Percentiles rank a stretch among this genome's conserved stretches.
These are phyloP conservation scores for Stenodema calcarata DNA, from an alignment of 2,888 invertebrate genomes.

Conservation along the genomic window DNA sequence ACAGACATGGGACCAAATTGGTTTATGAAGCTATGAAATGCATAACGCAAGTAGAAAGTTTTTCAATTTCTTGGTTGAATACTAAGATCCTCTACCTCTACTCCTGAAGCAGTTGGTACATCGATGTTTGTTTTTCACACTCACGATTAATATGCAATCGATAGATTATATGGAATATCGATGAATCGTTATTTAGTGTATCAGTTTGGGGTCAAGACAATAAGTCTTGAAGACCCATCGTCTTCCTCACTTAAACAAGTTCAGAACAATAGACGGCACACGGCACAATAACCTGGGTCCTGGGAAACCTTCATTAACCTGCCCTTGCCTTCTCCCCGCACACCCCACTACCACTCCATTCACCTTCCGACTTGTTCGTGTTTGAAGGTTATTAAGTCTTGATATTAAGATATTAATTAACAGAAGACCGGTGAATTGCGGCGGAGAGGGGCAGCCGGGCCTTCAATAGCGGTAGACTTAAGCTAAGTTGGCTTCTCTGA, in stretches of 20 bases:
- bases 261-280: slow-evolving; percentile 32
- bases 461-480: slow-evolving; percentile 15
- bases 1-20: too few relatives aligned
- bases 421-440: slow-evolving; percentile 23
- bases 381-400: slow-evolving; percentile 49
- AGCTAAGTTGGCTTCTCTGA: slow-evolving; percentile 21
- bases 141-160: too few relatives aligned
- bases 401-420: slow-evolving; percentile 49
- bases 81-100: too few relatives aligned
- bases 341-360: not conserved
- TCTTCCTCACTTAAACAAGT: slow-evolving; percentile 30
- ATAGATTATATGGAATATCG: too few relatives aligned
- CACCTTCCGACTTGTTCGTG: not conserved
- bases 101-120: too few relatives aligned
- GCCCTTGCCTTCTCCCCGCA: too few relatives aligned
- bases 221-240: not conserved
- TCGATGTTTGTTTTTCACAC: too few relatives aligned
- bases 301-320: slow-evolving; percentile 39
- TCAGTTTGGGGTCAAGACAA: not conserved
- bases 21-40: too few relatives aligned
- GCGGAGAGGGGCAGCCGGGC: not conserved
- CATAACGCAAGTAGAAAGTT: too few relatives aligned
- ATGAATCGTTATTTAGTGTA: too few relatives aligned
- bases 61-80: too few relatives aligned
- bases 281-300: slow-evolving; percentile 33